Evolutionary conservation across 2,113 vertebrate genomes (phyloP).

Genomic region (Oryctolagus cuniculus): mOryCun1.1 NC_091453.1:45360001-45360500

Average conservation of each 20-base stretch:
- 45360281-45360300: constrained; percentile 11
- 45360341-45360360: not conserved
- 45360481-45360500: not conserved
- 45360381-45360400: not conserved
- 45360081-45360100: constrained; percentile 32
- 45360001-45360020: constrained; percentile 39
- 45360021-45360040: not conserved
- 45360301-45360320: constrained; percentile 46
- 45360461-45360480: not conserved
- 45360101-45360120: not conserved
- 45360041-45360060: constrained; percentile 29
- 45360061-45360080: constrained; percentile 31
- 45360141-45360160: not conserved
- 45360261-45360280: not conserved
- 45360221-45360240: not conserved
- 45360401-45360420: not conserved
- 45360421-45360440: constrained; percentile 42
- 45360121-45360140: not conserved
- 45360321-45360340: not conserved
- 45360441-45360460: not conserved
- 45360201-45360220: not conserved
- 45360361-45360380: not conserved
- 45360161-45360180: constrained; percentile 11
- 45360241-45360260: constrained; percentile 33
- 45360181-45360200: not conserved